These are phyloP conservation scores for Apamea sordens DNA, from an alignment of 2,888 invertebrate genomes.

Conservation along the genomic window DNA sequence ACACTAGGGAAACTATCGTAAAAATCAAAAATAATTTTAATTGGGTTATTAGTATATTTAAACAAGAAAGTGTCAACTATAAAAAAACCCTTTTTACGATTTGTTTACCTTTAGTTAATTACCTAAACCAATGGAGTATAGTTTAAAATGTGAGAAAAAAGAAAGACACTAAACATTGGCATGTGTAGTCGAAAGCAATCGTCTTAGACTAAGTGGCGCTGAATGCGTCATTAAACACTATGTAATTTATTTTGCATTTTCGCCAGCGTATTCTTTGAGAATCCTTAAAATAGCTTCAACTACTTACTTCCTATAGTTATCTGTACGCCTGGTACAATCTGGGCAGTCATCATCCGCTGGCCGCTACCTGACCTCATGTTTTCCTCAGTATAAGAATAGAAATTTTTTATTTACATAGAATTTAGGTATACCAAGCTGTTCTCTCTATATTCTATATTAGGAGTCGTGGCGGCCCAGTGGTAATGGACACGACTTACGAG, in stretches of 20 bases:
- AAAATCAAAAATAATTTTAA: too few species aligned
- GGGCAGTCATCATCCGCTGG: background rate
- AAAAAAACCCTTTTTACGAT: too few species aligned
- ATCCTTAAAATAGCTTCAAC: background rate
- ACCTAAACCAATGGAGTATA: too few species aligned
- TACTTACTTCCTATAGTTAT: background rate
- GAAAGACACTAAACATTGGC: background rate
- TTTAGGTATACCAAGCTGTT: background rate
- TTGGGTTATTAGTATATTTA: too few species aligned
- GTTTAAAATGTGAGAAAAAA: background rate
- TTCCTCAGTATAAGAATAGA: background rate
- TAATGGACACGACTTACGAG: too few species aligned
- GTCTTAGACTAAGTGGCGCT: slow-evolving; percentile 6
- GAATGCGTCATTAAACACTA: background rate
- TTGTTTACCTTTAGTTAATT: too few species aligned
- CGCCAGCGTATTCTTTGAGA: background rate
- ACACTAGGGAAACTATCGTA: too few species aligned
- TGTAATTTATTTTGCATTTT: background rate
- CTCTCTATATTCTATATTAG: too few species aligned
- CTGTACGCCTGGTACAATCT: background rate
- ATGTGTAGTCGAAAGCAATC: background rate
- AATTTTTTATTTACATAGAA: background rate
- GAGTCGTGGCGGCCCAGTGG: too few species aligned
- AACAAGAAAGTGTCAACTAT: too few species aligned
- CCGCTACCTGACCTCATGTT: background rate